Conservation (phyloP, 2,888 invertebrate genomes). For the Mellilla xanthometata region DNA sequence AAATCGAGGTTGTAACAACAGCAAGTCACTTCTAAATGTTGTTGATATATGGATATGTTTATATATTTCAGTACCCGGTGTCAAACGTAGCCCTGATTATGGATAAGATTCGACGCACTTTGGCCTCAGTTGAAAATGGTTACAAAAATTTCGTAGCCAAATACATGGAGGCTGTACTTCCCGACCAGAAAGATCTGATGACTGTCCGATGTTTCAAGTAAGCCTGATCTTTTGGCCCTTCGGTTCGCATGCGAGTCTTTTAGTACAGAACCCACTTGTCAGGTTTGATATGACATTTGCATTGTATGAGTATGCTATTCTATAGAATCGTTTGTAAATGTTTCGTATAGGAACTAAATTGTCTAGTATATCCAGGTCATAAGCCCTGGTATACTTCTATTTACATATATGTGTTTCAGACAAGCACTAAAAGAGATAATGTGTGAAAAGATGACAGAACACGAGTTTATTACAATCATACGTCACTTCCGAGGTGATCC, state of each 20-base stretch:
- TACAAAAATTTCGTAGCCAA: slow-evolving; percentile 90
- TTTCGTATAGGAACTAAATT: too few species aligned
- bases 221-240: too few species aligned
- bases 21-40: too few species aligned
- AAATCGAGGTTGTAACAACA: too few species aligned
- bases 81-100: slow-evolving; percentile 88
- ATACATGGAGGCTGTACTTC: slow-evolving; percentile 79
- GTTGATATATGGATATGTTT: background rate
- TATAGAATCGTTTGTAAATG: too few species aligned
- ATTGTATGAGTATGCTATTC: too few species aligned
- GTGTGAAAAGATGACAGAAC: slow-evolving; percentile 88
- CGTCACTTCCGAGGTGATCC: slow-evolving; percentile 87
- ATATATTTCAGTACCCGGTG: slow-evolving; percentile 85
- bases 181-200: slow-evolving; percentile 68
- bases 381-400: too few species aligned
- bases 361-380: too few species aligned
- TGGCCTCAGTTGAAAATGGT: slow-evolving; percentile 81
- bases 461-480: slow-evolving; percentile 90
- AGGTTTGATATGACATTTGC: too few species aligned
- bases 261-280: too few species aligned
- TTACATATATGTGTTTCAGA: too few species aligned
- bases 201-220: slow-evolving; percentile 71
- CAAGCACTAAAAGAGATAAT: slow-evolving; percentile 86
- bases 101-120: slow-evolving; percentile 87
- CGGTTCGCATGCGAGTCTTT: too few species aligned